Base-by-base conservation (phyloP, 1,140 invertebrate species). In the Heterodera carotae region DNA sequence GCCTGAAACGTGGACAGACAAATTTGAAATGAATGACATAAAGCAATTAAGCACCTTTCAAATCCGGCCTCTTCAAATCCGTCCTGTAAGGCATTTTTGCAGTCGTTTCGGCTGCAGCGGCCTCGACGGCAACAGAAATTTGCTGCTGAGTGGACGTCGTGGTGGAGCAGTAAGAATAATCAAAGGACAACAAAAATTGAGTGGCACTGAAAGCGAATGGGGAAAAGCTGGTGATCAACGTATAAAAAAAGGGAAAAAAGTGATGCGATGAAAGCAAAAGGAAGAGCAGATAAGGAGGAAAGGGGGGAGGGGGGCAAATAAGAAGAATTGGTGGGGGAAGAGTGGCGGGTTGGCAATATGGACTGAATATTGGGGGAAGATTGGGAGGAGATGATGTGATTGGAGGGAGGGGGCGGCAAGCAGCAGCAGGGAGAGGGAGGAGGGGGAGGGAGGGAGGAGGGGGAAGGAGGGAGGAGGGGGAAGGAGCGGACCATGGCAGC, bases 61-160 rank as follows among this genome's bases (percentile, higher is more conserved):
- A 69, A 62, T 86, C 85, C 8, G 85, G 85, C 62, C 85, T 69
- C 56, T 87, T 86, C 15, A 86, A 70, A 69, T 86, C 85, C 27
- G 77, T 84, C 68, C 84, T 39, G 53, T 86, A 86, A 27, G 78
- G 78, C 78, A 79, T 79, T 78, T 69, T 56, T 12, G 48, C 48
- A 22, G 48, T 56, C 48, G 48, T 39, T 36, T 59, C 33, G 62
- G 29, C 62, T 29, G 62, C 62, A 31, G 62, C 29, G 62, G 62
- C 27, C 62, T 66, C 62, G 25, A 34, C 62, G 60, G 60, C 31
- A 36, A 56, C 53, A 73, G 18, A 73, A 53, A 36, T 34, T 66
- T 66, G 62, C 62, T 66, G 62, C n/a, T 29, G 69, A 39, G 33
- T 33, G 60, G 69, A 31, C 48, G 60, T 71, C 29, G 29, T 71